phyloP scores from a whole-genome alignment of 2,888 invertebrate genomes.

The Pseudococcus longispinus region DNA sequence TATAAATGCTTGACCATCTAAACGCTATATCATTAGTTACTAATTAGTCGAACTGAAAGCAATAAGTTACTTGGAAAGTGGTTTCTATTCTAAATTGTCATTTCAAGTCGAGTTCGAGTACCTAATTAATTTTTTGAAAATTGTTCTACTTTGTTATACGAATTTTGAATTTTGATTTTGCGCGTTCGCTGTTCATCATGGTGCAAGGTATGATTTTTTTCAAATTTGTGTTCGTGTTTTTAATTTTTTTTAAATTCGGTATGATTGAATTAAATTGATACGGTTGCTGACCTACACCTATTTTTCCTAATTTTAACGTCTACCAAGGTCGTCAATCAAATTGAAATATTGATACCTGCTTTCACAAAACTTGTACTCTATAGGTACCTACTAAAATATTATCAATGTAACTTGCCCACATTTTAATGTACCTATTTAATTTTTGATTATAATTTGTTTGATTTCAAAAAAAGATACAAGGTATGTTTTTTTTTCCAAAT shows the following conservation, averaged over 20 bases:
- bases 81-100: not conserved
- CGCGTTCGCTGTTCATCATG: not conserved
- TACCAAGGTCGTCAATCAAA: no score
- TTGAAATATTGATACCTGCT: no score
- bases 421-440: no score
- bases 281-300: no score
- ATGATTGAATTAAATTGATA: not conserved
- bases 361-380: no score
- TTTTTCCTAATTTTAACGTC: not conserved
- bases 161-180: not conserved
- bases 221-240: not conserved
- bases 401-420: no score
- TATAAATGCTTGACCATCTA: conserved; percentile 1
- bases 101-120: not conserved
- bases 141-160: not conserved
- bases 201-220: not conserved
- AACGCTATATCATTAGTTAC: not conserved
- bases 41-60: not conserved
- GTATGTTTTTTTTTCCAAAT: no score
- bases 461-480: no score
- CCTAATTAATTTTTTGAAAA: not conserved
- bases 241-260: not conserved
- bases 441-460: no score
- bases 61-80: not conserved
- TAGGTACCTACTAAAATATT: no score